phyloP scores from a whole-genome alignment of 2,113 vertebrate genomes.

The Procavia capensis region DNA sequence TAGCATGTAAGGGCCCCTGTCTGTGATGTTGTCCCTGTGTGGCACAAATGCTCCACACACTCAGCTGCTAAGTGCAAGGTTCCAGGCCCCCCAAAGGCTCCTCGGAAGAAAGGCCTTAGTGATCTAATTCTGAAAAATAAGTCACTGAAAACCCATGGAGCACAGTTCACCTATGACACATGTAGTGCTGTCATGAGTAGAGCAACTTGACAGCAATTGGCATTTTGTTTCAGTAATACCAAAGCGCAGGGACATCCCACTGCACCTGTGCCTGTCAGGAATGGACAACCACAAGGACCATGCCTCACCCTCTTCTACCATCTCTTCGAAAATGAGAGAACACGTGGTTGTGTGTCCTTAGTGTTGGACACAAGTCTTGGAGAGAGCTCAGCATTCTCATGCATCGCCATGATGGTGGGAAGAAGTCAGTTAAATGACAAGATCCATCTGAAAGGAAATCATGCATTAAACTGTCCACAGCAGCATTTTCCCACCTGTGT shows the following conservation, averaged over 20 bases:
- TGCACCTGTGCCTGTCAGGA: background rate
- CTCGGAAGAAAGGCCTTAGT: background rate
- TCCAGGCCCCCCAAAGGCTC: background rate
- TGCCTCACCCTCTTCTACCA: fast-evolving
- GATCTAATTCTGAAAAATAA: background rate
- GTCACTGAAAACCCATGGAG: background rate
- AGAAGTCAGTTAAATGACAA: background rate
- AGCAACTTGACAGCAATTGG: background rate
- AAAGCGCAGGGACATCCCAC: fast-evolving
- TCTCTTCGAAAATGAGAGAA: background rate
- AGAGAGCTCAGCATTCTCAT: background rate
- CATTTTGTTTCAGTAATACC: too few relatives aligned
- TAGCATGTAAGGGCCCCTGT: background rate
- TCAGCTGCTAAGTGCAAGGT: background rate
- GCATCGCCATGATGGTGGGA: background rate
- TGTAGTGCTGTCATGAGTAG: background rate
- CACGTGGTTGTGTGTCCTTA: background rate
- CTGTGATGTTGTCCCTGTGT: background rate
- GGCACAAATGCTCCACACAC: background rate
- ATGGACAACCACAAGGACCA: background rate
- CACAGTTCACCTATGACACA: background rate
- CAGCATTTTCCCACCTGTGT: fast-evolving
- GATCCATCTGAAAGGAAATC: background rate
- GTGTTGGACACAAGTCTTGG: background rate
- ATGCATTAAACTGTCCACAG: fast-evolving